Evolutionary conservation across 37 sponge, comb jelly and placozoan species (phyloP), one percentile per base, ranked within the genome.

Genomic region (Halichondria panicea): DNA sequence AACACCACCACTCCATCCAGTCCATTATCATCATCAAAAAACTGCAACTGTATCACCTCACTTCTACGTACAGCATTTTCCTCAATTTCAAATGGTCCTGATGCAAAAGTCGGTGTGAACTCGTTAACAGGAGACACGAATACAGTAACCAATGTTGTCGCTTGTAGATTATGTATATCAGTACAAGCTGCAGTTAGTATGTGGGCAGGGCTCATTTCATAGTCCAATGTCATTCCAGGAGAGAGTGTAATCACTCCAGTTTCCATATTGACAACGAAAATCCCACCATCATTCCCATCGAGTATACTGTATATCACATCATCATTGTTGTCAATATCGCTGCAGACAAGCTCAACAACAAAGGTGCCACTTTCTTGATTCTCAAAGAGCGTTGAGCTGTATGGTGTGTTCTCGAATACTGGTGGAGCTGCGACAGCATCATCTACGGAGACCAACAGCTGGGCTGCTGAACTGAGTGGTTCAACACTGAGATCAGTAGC

Each of bases 51-150:
- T 8, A 73, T 48, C 2, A 84, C 72, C 12, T 2, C 4, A 27
- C 70, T 68, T 0, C 77, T 71, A 41, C 33, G 36, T 15, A 64
- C 40, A 43, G 54, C 46, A 40, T 84, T 34, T 46, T 84, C 85
- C 18, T 55, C 44, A 9, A 77, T 27, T 25, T 0, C 15, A 12
- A 54, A 40, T 6, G 22, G 1, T 21, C 4, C n/a, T 0, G 46
- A 43, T 22, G 25, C 30, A 24, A 81, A 63, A 12, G 56, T 27
- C 46, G 89, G 79, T 11, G 78, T 69, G 55, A 43, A 62, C 33
- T 89, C 90, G 43, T 89, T 89, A 15, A 89, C 72, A 0, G 79
- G 80, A 9, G 46, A 21, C 39, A 89, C 81, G 31, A 57, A 72
- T 12, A 89, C 46, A 35, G 24, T 41, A 3, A 84, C 71, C 0